These are phyloP conservation scores for Perodicticus potto DNA, from an alignment of 2,797 vertebrate species.

Conservation along the genomic window DNA sequence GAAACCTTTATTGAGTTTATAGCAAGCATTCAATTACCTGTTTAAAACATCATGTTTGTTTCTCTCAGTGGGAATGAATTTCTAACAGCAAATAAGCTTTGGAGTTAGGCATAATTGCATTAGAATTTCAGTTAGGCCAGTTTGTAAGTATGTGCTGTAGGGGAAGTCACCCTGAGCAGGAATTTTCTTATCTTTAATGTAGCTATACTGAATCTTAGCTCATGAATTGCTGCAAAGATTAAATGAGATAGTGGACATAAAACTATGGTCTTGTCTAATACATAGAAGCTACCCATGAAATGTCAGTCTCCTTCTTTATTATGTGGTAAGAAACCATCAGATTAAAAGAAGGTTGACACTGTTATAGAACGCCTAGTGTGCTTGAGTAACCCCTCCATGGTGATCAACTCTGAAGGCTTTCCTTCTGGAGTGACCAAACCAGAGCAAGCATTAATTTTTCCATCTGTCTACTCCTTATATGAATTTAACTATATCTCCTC, in stretches of 20 bases:
- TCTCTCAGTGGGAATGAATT: not conserved
- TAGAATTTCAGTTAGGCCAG: not conserved
- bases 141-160: not conserved
- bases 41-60: slow-evolving; percentile 4
- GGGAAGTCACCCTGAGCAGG: not conserved
- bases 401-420: not conserved
- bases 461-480: not conserved
- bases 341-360: not conserved
- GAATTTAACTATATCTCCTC: not conserved
- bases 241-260: not conserved
- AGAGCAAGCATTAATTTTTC: not conserved
- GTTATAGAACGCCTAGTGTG: too few species aligned
- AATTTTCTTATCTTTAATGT: not conserved
- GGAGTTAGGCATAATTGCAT: not conserved
- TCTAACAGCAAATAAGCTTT: not conserved
- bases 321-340: not conserved
- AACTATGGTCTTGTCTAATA: not conserved
- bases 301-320: not conserved
- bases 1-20: not conserved
- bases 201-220: not conserved
- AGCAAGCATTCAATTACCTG: not conserved
- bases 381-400: not conserved
- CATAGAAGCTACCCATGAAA: not conserved
- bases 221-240: not conserved
- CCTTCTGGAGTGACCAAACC: not conserved